Conservation (phyloP, 2,113 vertebrate species). For the Paraplagusia blochii region DNA sequence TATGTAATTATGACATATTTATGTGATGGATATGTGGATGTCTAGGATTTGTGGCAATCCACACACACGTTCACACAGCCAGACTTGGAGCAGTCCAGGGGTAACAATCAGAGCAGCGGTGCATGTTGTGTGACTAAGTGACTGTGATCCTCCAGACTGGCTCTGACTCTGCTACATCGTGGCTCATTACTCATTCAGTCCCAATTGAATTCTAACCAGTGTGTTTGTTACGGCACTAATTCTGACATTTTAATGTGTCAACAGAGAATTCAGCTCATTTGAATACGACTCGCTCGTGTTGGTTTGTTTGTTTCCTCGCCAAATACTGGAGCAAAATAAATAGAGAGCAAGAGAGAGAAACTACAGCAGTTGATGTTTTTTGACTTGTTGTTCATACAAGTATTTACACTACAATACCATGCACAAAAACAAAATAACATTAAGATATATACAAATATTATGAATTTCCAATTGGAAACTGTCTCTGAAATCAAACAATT, state of each 20-base stretch:
- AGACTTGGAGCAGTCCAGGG: conserved; percentile 31
- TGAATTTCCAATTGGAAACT: too few species aligned
- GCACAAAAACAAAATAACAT: too few species aligned
- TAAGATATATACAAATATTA: too few species aligned
- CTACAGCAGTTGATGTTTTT: too few species aligned
- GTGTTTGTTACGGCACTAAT: conserved; percentile 78
- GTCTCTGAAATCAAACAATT: too few species aligned
- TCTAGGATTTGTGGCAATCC: too few species aligned
- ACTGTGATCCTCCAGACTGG: conserved; percentile 45
- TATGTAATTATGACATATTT: too few species aligned
- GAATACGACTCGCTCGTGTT: conserved; percentile 43
- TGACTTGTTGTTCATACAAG: too few species aligned
- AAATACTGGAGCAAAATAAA: too few species aligned
- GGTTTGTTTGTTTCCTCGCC: conserved; percentile 30
- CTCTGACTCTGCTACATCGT: conserved; percentile 38
- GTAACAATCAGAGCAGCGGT: conserved; percentile 59
- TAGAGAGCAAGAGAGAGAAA: too few species aligned
- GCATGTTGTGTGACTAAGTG: conserved; percentile 58
- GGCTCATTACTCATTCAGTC: conserved; percentile 65
- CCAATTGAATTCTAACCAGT: conserved; percentile 62
- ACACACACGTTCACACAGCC: conserved; percentile 20
- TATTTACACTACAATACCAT: too few species aligned
- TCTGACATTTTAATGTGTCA: conserved; percentile 77
- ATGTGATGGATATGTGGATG: too few species aligned
- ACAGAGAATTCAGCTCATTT: conserved; percentile 66